Conservation (phyloP, 2,888 invertebrate species). For the Chrysolina oricalcia region DNA sequence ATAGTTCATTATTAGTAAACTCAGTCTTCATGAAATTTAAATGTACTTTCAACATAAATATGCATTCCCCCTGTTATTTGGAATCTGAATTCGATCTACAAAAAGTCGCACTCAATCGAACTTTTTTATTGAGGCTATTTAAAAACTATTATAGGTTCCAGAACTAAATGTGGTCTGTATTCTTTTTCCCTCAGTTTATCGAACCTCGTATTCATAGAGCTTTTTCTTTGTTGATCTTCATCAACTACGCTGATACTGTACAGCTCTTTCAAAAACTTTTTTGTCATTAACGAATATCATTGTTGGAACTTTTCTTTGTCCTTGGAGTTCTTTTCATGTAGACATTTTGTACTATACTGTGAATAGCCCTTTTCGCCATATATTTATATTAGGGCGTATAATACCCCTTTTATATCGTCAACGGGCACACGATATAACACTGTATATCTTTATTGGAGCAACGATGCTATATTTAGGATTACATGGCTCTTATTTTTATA, state of each 20-base stretch:
- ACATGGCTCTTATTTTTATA: conserved; percentile 38
- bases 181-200: not conserved
- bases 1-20: too few relatives aligned
- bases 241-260: not conserved
- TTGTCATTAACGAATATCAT: conserved; percentile 6
- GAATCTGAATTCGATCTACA: too few relatives aligned
- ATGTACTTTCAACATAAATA: too few relatives aligned
- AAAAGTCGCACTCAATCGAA: too few relatives aligned
- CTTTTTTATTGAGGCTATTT: too few relatives aligned
- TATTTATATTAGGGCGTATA: conserved; percentile 26
- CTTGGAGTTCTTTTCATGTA: conserved; percentile 5
- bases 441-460: conserved; percentile 19
- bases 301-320: conserved; percentile 24
- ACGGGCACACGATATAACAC: conserved; percentile 15
- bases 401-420: conserved; percentile 27
- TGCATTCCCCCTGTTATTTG: too few relatives aligned
- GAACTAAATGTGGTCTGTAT: too few relatives aligned
- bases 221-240: not conserved
- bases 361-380: conserved; percentile 21
- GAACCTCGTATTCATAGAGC: not conserved
- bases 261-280: conserved; percentile 1
- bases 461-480: conserved; percentile 28
- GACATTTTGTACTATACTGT: conserved; percentile 25
- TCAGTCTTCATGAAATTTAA: too few relatives aligned
- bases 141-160: too few relatives aligned